Evolutionary conservation across 2,797 vertebrate species (phyloP).

Genomic region (Lycodopsis pacificus): DNA sequence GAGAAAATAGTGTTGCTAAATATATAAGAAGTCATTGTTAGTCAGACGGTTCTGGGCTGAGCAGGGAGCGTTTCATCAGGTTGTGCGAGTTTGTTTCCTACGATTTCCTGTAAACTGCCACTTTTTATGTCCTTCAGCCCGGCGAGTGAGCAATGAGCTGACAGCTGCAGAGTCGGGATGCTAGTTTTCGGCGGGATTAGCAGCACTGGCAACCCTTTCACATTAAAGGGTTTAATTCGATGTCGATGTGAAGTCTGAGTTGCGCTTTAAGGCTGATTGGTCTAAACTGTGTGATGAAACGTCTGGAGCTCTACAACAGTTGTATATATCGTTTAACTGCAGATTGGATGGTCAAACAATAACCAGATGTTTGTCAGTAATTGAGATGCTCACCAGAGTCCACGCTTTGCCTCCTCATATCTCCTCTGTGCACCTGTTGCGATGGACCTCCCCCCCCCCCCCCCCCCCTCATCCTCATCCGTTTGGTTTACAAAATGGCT

Average conservation of each 20-base stretch:
- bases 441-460: background rate
- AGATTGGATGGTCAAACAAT: background rate
- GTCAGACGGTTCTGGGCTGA: background rate
- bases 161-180: background rate
- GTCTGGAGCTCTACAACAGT: background rate
- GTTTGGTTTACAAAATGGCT: conserved; percentile 29
- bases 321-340: too few relatives aligned
- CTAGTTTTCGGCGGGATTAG: background rate
- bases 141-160: background rate
- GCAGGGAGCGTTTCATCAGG: background rate
- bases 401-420: background rate
- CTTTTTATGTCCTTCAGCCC: background rate
- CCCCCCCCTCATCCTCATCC: background rate
- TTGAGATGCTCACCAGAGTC: background rate
- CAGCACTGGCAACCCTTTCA: background rate
- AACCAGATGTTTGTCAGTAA: background rate
- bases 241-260: background rate
- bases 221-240: background rate
- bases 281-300: background rate
- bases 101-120: background rate
- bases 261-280: background rate
- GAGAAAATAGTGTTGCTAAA: background rate
- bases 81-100: background rate
- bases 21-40: background rate
- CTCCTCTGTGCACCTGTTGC: background rate